Evolutionary conservation across 2,888 invertebrate species (phyloP), one percentile per base, ranked within the genome.

Genomic region (Pyrochroa serraticornis): DNA sequence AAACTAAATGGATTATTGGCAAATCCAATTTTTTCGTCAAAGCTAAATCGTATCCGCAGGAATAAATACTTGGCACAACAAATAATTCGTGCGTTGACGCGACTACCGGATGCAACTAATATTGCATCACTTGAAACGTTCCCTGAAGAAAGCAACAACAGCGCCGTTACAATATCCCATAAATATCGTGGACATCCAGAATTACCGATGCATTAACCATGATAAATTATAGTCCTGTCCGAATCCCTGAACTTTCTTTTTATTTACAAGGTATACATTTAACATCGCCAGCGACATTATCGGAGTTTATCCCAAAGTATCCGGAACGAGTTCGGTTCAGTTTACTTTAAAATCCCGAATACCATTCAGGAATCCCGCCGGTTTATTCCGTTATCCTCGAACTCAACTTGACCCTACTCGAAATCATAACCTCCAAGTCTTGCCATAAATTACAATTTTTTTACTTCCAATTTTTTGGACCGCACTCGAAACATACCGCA

Each of bases 301-400:
- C 53, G 34, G 43, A 6, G 44, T 44, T 52, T 52, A 37, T 52
- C 51, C 37, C 44, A 43, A 44, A 52, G 51, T 44, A 52, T 30
- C 46, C 53, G 46, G 39, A 53, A 53, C 53, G 53, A 53, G 13
- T 43, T 43, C 8, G 13, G 37, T 31, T 32, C 35, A 51, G 42
- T 51, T 42, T 34, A 51, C 42, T 51, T 51, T 43, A 22, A 51
- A 51, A 51, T 43, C 51, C 35, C 12, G 14, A 8, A 10, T 10
- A 37, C 8, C 33, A 9, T 10, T n/a, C 30, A 37, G 32, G 13
- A 37, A 37, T 14, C 7, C 12, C 6, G 7, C 42, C 43, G 43
- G 9, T 7, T 30, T 31, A 31, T 13, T 7, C 13, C 7, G 7
- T 22, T 42, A 9, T 22, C 42, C 30, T 8, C 10, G 8, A 32